phyloP scores from a whole-genome alignment of 2,113 vertebrate genomes.

The Numida meleagris region DNA sequence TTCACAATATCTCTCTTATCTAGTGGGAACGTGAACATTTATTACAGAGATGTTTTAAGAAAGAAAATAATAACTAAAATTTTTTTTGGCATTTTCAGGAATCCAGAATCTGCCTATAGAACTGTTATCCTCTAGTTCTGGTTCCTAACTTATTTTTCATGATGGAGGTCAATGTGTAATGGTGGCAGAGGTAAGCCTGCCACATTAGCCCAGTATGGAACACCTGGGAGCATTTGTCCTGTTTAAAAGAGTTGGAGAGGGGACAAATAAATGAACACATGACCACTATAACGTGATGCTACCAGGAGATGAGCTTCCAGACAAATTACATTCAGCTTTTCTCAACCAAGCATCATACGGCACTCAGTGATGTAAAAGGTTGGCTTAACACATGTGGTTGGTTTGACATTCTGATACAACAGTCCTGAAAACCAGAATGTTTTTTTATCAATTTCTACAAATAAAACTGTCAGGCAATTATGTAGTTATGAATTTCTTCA shows the following conservation, averaged over 20 bases:
- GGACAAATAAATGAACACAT: too few relatives aligned
- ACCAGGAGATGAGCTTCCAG: not conserved
- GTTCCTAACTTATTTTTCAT: rapidly evolving
- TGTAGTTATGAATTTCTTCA: not conserved
- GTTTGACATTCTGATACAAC: not conserved
- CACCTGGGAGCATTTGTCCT: not conserved
- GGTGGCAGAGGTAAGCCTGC: not conserved
- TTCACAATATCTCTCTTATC: not conserved
- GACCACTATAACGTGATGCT: not conserved
- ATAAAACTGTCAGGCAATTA: not conserved
- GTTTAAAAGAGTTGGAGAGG: not conserved
- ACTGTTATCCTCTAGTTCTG: not conserved
- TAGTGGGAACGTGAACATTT: not conserved
- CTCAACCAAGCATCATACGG: not conserved
- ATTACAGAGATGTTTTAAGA: not conserved
- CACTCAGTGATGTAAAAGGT: not conserved
- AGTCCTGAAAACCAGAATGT: not conserved
- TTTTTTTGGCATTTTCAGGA: not conserved
- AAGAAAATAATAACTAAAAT: not conserved
- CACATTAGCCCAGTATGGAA: not conserved
- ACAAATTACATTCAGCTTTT: not conserved
- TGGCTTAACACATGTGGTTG: not conserved
- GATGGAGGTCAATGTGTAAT: not conserved
- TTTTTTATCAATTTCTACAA: not conserved
- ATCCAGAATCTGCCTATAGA: not conserved